Conservation (phyloP, 2,113 vertebrate genomes). For the Lampris incognitus region DNA sequence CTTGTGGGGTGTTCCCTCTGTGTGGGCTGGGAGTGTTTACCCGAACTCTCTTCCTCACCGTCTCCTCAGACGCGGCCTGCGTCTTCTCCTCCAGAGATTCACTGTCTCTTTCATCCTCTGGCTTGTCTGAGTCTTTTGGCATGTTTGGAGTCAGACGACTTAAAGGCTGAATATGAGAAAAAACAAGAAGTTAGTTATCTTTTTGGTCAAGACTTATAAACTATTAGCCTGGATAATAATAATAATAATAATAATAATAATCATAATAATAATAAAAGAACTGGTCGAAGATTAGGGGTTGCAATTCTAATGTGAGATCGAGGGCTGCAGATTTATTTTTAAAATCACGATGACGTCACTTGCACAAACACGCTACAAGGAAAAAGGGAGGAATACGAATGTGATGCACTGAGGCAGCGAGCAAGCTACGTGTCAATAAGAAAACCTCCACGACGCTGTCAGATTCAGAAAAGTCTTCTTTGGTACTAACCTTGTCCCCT, state of each 20-base stretch:
- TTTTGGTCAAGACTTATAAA: too few species aligned
- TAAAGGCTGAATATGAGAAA: too few species aligned
- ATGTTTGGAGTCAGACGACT: constrained; percentile 68
- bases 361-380: not conserved
- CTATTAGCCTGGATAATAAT: too few species aligned
- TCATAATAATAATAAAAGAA: too few species aligned
- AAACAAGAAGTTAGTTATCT: too few species aligned
- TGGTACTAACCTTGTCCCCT: constrained; percentile 52
- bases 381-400: not conserved
- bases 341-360: constrained; percentile 46
- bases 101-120: constrained; percentile 73
- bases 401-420: not conserved
- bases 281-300: too few species aligned
- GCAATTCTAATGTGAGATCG: too few species aligned
- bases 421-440: not conserved
- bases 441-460: not conserved
- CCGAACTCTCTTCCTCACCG: constrained; percentile 76
- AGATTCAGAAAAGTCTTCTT: not conserved
- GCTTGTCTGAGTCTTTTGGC: constrained; percentile 86
- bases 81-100: constrained; percentile 72
- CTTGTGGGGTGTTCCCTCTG: constrained; percentile 77
- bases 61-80: constrained; percentile 72
- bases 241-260: too few species aligned
- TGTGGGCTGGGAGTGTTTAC: constrained; percentile 80
- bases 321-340: not conserved